Conservation (phyloP, 2,888 invertebrate genomes). For the Xylophagus ater region DNA sequence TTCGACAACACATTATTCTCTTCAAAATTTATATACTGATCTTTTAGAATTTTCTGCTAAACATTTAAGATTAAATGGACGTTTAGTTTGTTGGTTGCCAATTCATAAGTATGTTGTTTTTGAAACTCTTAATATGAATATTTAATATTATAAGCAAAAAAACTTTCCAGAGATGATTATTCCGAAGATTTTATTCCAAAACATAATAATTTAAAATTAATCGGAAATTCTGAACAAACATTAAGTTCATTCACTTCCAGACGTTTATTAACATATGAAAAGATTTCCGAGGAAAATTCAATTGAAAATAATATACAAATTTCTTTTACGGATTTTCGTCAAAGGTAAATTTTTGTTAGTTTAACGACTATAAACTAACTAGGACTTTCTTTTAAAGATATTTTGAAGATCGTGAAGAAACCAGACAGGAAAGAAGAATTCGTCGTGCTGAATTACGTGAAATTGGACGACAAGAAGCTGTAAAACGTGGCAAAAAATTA, state of each 20-base stretch:
- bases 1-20: slow-evolving; percentile 72
- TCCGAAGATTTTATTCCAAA: slow-evolving; percentile 58
- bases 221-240: slow-evolving; percentile 81
- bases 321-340: slow-evolving; percentile 32
- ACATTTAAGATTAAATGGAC: slow-evolving; percentile 61
- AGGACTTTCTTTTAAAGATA: slow-evolving; percentile 43
- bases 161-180: slow-evolving; percentile 54
- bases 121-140: slow-evolving; percentile 7
- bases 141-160: slow-evolving; percentile 18
- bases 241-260: slow-evolving; percentile 71
- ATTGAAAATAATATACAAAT: slow-evolving; percentile 28
- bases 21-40: slow-evolving; percentile 74
- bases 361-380: neutral
- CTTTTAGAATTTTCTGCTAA: slow-evolving; percentile 71
- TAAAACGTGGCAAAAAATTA: slow-evolving; percentile 30
- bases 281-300: slow-evolving; percentile 43
- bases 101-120: slow-evolving; percentile 57
- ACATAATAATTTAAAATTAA: slow-evolving; percentile 65
- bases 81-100: slow-evolving; percentile 94
- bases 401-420: slow-evolving; percentile 54
- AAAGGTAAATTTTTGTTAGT: slow-evolving; percentile 17
- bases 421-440: slow-evolving; percentile 49
- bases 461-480: slow-evolving; percentile 31
- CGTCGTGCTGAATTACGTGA: slow-evolving; percentile 40
- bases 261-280: slow-evolving; percentile 76